A percentile compares a stretch with the other conserved stretches of the same genome.
phyloP scores from a whole-genome alignment of 1,140 invertebrate species.

The Mesaphorura yosii region DNA sequence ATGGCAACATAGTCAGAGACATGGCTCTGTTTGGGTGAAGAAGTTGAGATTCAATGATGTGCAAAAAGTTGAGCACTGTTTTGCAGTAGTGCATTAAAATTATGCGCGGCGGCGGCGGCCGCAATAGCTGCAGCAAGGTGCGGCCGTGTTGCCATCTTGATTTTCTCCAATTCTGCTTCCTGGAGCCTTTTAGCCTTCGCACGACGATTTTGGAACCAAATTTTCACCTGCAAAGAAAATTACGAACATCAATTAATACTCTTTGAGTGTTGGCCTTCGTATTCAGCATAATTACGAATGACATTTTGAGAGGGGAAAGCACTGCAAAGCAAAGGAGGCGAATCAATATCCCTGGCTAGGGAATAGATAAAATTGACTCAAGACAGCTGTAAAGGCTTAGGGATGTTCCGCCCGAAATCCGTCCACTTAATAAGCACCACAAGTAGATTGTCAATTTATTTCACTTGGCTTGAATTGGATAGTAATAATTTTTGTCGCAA shows the following conservation, averaged over 20 bases:
- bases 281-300: not conserved
- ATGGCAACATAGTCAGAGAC: too few species aligned
- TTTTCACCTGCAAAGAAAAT: slow-evolving; percentile 63
- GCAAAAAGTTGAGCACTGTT: slow-evolving; percentile 31
- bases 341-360: too few species aligned
- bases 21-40: too few species aligned
- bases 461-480: too few species aligned
- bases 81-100: slow-evolving; percentile 31
- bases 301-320: too few species aligned
- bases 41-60: slow-evolving; percentile 25
- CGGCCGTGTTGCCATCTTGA: slow-evolving; percentile 58
- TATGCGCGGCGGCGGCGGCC: slow-evolving; percentile 37
- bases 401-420: too few species aligned
- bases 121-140: slow-evolving; percentile 41
- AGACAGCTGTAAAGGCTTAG: too few species aligned
- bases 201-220: slow-evolving; percentile 93
- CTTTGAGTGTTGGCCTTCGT: not conserved
- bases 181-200: slow-evolving; percentile 88
- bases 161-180: slow-evolving; percentile 83
- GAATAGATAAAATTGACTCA: too few species aligned
- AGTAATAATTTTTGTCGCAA: too few species aligned
- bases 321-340: too few species aligned
- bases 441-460: not conserved
- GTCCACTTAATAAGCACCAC: not conserved
- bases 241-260: not conserved